Evolutionary conservation across 2,888 invertebrate species (phyloP).

Genomic region (Heteropelma amictum): DNA sequence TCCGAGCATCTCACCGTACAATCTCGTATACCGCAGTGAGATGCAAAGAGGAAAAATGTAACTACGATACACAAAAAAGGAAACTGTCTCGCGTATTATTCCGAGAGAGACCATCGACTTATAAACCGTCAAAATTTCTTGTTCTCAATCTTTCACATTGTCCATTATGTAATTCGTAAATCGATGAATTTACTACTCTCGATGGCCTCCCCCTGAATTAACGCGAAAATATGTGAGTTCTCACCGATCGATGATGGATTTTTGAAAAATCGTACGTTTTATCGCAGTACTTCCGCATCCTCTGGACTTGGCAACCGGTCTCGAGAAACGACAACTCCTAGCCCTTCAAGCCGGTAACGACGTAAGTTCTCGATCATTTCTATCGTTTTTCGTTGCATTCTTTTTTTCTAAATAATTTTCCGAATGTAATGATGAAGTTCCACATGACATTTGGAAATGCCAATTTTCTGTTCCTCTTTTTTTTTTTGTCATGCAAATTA

Average conservation of each 20-base stretch:
- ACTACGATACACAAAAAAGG: constrained; percentile 14
- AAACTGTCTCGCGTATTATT: background rate
- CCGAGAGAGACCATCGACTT: background rate
- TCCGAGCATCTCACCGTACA: constrained; percentile 80
- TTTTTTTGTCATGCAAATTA: constrained; percentile 52
- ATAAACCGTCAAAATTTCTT: background rate
- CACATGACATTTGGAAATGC: background rate
- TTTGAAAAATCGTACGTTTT: constrained; percentile 39
- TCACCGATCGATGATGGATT: constrained; percentile 14
- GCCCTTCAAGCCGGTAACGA: constrained; percentile 93
- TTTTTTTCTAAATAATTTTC: background rate
- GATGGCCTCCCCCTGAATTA: constrained; percentile 18
- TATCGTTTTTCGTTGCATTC: too few species aligned
- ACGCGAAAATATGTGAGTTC: background rate
- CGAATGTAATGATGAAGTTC: background rate
- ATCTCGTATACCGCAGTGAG: constrained; percentile 57
- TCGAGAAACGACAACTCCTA: constrained; percentile 93
- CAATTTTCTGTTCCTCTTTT: background rate
- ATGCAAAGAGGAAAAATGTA: constrained; percentile 42
- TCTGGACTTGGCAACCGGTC: constrained; percentile 94
- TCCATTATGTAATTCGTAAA: constrained; percentile 56
- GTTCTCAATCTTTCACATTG: background rate
- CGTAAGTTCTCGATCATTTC: too few species aligned
- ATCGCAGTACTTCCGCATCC: constrained; percentile 89
- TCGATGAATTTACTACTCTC: background rate